These are phyloP conservation scores for Napeogenes inachia DNA, from an alignment of 2,888 invertebrate species.

Conservation along the genomic window DNA sequence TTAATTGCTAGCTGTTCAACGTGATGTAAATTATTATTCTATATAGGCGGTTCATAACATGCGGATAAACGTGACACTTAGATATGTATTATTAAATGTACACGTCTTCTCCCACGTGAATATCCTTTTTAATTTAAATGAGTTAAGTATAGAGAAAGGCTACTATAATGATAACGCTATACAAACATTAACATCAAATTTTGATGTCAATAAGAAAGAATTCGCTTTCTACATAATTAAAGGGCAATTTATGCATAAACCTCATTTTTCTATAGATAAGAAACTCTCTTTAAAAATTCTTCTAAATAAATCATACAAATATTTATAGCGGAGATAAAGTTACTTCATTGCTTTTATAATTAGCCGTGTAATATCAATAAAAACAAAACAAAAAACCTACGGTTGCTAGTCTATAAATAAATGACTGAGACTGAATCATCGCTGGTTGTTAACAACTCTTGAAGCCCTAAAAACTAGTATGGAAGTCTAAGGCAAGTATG, in stretches of 20 bases:
- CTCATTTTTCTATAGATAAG: constrained; percentile 1
- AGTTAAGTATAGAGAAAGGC: too few relatives aligned
- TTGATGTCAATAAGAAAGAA: constrained; percentile 2
- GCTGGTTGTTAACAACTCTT: constrained; percentile 7
- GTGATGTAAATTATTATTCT: constrained; percentile 16
- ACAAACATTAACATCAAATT: neutral
- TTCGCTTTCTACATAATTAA: constrained; percentile 4
- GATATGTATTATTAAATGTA: neutral
- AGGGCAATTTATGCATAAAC: constrained; percentile 5
- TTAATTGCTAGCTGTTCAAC: constrained; percentile 6
- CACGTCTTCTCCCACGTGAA: too few relatives aligned
- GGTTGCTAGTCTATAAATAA: constrained; percentile 8
- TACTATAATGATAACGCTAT: too few relatives aligned
- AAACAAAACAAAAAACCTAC: neutral
- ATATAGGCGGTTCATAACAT: constrained; percentile 18
- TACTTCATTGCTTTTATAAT: constrained; percentile 8
- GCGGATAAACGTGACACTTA: constrained; percentile 11
- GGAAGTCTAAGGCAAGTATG: constrained; percentile 46
- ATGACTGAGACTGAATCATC: neutral
- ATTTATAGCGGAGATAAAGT: neutral
- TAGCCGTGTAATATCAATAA: constrained; percentile 3
- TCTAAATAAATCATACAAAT: neutral
- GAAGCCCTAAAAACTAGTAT: constrained; percentile 39
- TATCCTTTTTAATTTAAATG: too few relatives aligned
- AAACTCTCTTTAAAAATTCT: neutral